A percentile compares a stretch with the other conserved stretches of the same genome.
Evolutionary conservation across 1,140 invertebrate genomes (phyloP).

Genomic region (Spodoptera litura): DNA sequence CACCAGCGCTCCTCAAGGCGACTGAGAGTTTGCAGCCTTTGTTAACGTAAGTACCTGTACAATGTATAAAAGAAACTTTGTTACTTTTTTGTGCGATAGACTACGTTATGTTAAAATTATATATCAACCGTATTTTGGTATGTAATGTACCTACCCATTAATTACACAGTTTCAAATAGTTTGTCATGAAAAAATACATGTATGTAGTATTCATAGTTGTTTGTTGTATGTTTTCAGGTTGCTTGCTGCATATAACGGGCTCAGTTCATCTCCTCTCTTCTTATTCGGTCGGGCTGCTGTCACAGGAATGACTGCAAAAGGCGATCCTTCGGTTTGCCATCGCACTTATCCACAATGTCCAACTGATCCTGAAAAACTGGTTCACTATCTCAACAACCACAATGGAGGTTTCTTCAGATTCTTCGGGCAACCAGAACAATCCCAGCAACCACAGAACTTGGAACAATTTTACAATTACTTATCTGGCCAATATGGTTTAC

Average conservation of each 20-base stretch:
- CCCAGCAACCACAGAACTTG: slow-evolving; percentile 57
- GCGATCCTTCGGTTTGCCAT: slow-evolving; percentile 88
- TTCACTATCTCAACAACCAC: slow-evolving; percentile 94
- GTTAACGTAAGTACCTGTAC: slow-evolving; percentile 87
- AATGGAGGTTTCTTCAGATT: slow-evolving; percentile 94
- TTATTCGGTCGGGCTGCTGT: slow-evolving; percentile 91
- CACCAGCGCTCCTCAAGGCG: slow-evolving; percentile 83
- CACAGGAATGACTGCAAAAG: slow-evolving; percentile 89
- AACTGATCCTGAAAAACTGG: slow-evolving; percentile 89
- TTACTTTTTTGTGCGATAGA: background rate
- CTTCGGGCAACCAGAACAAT: slow-evolving; percentile 86
- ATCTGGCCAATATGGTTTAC: slow-evolving; percentile 57
- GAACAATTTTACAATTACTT: slow-evolving; percentile 76
- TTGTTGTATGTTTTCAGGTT: slow-evolving; percentile 54
- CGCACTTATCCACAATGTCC: slow-evolving; percentile 91
- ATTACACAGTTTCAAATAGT: too few species aligned
- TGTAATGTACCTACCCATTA: too few species aligned
- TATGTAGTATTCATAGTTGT: too few species aligned
- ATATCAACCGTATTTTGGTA: too few species aligned
- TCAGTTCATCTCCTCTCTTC: slow-evolving; percentile 87
- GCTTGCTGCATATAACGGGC: slow-evolving; percentile 80
- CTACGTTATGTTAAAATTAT: too few species aligned
- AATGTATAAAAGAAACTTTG: background rate
- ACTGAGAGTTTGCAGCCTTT: slow-evolving; percentile 88
- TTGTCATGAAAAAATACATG: too few species aligned